phyloP scores from a whole-genome alignment of 2,888 invertebrate species.

The Plutella xylostella region DNA sequence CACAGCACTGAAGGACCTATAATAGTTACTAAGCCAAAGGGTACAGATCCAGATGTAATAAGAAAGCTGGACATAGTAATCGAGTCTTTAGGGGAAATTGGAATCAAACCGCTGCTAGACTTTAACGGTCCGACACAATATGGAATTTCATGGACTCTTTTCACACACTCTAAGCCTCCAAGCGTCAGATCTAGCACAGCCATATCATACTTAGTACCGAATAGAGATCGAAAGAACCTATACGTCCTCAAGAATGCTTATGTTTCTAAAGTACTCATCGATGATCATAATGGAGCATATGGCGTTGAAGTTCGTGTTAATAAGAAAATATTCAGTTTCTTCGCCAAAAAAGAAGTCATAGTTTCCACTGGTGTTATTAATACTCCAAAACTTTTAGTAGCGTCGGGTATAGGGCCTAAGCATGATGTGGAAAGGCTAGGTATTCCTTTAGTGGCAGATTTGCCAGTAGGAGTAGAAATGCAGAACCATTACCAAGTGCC shows the following conservation, averaged over 20 bases:
- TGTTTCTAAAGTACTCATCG: conserved; percentile 11
- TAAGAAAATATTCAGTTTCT: neutral
- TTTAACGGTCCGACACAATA: neutral
- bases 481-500: neutral
- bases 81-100: neutral
- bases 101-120: neutral
- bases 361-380: neutral
- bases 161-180: conserved; percentile 7
- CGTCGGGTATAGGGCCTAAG: conserved; percentile 3
- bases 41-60: neutral
- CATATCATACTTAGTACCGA: conserved; percentile 23
- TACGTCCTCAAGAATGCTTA: conserved; percentile 24
- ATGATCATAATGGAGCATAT: neutral
- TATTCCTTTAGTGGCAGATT: neutral
- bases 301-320: conserved; percentile 1
- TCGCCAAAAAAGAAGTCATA: conserved; percentile 1
- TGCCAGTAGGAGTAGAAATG: neutral
- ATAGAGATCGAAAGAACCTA: conserved; percentile 22
- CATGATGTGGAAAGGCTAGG: neutral
- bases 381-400: conserved; percentile 1
- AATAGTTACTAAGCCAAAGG: neutral
- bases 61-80: neutral
- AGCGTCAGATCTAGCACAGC: conserved; percentile 20
- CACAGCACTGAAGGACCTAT: neutral
- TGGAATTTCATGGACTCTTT: neutral